Evolutionary conservation across 1,140 invertebrate species (phyloP).

Genomic region (Cydia pomonella): DNA sequence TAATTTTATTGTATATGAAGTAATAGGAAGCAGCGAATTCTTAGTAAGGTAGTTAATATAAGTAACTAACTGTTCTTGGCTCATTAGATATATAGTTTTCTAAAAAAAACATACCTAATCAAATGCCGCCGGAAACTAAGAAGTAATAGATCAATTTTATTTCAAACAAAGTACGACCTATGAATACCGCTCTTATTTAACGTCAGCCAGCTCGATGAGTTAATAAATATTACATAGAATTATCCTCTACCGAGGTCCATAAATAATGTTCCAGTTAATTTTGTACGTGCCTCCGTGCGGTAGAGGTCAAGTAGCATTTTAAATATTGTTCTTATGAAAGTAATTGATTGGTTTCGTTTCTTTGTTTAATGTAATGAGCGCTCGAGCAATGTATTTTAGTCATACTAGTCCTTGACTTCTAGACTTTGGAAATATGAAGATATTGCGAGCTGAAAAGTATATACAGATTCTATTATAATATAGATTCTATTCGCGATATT

Average conservation of each 20-base stretch:
- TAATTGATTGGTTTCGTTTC: slow-evolving; percentile 65
- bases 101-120: too few relatives aligned
- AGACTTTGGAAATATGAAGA: slow-evolving; percentile 4
- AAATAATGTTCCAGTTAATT: slow-evolving; percentile 68
- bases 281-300: slow-evolving; percentile 54
- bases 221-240: slow-evolving; percentile 58
- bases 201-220: slow-evolving; percentile 50
- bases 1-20: too few relatives aligned
- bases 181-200: slow-evolving; percentile 49
- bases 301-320: slow-evolving; percentile 63
- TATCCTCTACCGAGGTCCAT: slow-evolving; percentile 54
- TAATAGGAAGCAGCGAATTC: too few relatives aligned
- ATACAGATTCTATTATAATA: not conserved
- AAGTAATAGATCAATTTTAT: slow-evolving; percentile 1
- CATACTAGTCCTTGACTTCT: slow-evolving; percentile 37
- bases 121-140: too few relatives aligned
- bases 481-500: too few relatives aligned
- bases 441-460: not conserved
- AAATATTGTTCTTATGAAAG: slow-evolving; percentile 63
- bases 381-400: slow-evolving; percentile 51
- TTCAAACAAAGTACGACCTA: slow-evolving; percentile 37
- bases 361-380: slow-evolving; percentile 63
- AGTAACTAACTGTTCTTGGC: too few relatives aligned
- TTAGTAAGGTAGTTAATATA: too few relatives aligned
- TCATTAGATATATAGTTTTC: too few relatives aligned